Base-by-base conservation (phyloP, 2,113 vertebrate species). In the Phyllostomus discolor region DNA sequence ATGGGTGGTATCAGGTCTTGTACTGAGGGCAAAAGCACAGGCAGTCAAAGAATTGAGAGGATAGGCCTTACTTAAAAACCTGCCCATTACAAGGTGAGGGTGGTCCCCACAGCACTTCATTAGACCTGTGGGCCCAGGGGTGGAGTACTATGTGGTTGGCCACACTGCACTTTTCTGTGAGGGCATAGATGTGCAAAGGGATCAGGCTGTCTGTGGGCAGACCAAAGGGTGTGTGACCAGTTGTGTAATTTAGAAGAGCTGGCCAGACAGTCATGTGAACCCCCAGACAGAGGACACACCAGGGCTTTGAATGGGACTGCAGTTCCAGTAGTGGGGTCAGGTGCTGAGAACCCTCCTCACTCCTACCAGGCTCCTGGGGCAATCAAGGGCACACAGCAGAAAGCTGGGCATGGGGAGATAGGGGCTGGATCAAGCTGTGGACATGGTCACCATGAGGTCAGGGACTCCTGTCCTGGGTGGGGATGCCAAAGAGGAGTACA, bases 21-120 rank as follows among this genome's bases (percentile, higher is more conserved):
- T 99, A 99, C 96, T 99, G 99, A 5, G 98, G 98, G 10, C 99
- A 98, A 98, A 99, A 99, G 73, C 99, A 98, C 73, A 98, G 92
- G 4, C 99, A 99, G 75, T 99, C 98, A 93, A 99, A 99, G 28
- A 98, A 98, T 99, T 99, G 66, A 91, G 26, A 10, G 22, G 8
- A 95, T 4, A 85, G 38, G 7, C 0, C 4, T 92, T 92, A 64
- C 14, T 88, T 88, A n/a, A 90, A 79, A 15, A 88, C 10, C 26
- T 81, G 48, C 38, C 69, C 80, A 16, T 19, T 67, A n/a, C 43
- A 83, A 17, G 6, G 33, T 57, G 35, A 73, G 19, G 12, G 43
- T 82, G 43, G 72, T 20, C 28, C 59, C 59, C 38, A 17, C 2
- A 43, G 35, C 41, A 62, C 17, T 57, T 38, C 11, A 16, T 35